Evolutionary conservation across 2,888 invertebrate genomes (phyloP).

Genomic region (Tineola bisselliella): DNA sequence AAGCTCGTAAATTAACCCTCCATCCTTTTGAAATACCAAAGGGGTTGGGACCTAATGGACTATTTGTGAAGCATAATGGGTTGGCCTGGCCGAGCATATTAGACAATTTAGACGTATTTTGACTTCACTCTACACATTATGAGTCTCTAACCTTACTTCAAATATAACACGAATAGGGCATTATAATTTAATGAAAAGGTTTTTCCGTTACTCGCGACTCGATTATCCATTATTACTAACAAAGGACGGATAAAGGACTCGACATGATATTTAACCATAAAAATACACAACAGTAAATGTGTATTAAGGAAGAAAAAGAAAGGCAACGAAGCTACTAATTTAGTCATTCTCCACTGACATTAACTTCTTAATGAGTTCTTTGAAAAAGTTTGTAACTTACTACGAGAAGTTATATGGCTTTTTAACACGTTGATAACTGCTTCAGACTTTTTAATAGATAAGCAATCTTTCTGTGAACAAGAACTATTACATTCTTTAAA

Average conservation of each 20-base stretch:
- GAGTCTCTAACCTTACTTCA: slow-evolving; percentile 9
- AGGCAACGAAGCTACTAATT: not conserved
- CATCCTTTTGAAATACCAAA: slow-evolving; percentile 66
- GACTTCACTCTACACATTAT: slow-evolving; percentile 46
- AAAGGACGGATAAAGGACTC: not conserved
- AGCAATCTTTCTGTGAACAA: not conserved
- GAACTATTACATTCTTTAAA: not conserved
- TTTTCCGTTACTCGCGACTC: not conserved
- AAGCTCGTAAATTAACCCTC: slow-evolving; percentile 67
- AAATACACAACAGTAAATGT: not conserved
- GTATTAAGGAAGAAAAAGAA: not conserved
- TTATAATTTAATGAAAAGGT: slow-evolving; percentile 8
- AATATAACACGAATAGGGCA: slow-evolving; percentile 5
- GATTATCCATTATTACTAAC: not conserved
- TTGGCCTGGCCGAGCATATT: slow-evolving; percentile 54
- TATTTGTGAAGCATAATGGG: slow-evolving; percentile 65
- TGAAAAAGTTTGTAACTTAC: not conserved
- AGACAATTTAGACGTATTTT: slow-evolving; percentile 58
- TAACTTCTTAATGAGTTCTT: slow-evolving; percentile 5
- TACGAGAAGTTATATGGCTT: slow-evolving; percentile 4
- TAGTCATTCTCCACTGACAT: not conserved
- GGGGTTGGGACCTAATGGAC: slow-evolving; percentile 66
- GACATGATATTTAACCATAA: not conserved
- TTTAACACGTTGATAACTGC: slow-evolving; percentile 2
- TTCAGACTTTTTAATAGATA: not conserved